Conservation (phyloP, 2,888 invertebrate genomes). For the Herminia tarsipennalis region DNA sequence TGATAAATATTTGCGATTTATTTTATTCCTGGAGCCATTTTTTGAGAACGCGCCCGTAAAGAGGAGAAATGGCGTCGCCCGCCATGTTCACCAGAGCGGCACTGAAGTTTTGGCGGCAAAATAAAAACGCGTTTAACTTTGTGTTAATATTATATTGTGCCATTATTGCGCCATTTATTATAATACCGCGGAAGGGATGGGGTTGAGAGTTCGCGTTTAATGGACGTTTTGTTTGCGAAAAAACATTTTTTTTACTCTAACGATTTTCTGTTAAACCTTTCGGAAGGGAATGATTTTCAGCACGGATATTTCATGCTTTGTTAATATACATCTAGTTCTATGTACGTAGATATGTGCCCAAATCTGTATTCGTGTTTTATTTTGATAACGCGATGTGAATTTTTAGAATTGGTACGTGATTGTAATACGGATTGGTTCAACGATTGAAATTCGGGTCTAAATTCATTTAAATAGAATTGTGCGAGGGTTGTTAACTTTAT, state of each 20-base stretch:
- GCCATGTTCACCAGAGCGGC: constrained; percentile 64
- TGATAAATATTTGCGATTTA: constrained; percentile 83
- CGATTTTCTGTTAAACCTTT: constrained; percentile 71
- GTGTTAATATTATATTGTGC: constrained; percentile 85
- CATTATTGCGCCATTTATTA: constrained; percentile 85
- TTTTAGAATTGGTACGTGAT: constrained; percentile 23
- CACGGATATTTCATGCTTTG: constrained; percentile 55
- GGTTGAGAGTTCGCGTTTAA: constrained; percentile 79
- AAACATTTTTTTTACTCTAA: constrained; percentile 72
- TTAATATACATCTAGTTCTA: constrained; percentile 39
- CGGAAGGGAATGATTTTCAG: constrained; percentile 68
- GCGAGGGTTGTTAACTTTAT: too few species aligned
- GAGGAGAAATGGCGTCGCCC: constrained; percentile 68
- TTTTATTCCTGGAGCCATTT: constrained; percentile 75
- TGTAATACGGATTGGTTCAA: constrained; percentile 21
- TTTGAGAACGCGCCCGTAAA: constrained; percentile 69
- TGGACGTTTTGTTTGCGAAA: constrained; percentile 82
- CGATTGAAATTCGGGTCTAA: not conserved
- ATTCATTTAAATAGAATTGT: too few species aligned
- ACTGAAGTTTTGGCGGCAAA: constrained; percentile 77
- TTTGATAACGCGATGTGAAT: constrained; percentile 36
- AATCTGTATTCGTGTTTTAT: constrained; percentile 38
- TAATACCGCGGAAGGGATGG: constrained; percentile 81
- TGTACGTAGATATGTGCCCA: constrained; percentile 15
- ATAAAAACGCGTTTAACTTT: constrained; percentile 85